Evolutionary conservation across 2,113 vertebrate species (phyloP).

Genomic region (Lepisosteus oculatus): DNA sequence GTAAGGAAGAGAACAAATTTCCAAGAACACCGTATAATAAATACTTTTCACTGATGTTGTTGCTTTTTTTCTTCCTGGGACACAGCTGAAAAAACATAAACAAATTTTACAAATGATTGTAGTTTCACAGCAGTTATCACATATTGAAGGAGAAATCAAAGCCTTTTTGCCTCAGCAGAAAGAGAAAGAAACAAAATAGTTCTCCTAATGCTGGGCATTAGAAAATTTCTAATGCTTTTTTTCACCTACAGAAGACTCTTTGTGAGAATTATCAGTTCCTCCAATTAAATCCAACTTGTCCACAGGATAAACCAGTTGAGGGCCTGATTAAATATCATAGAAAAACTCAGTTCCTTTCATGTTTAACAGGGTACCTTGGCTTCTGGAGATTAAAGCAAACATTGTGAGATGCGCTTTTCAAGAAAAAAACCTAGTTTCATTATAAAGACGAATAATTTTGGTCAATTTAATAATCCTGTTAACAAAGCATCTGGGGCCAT

Average conservation of each 20-base stretch:
- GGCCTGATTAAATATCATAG: constrained; percentile 10
- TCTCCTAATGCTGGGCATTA: not conserved
- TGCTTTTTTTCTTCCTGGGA: too few relatives aligned
- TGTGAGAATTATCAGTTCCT: not conserved
- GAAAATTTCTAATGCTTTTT: not conserved
- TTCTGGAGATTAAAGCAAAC: constrained; percentile 1
- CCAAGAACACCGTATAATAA: too few relatives aligned
- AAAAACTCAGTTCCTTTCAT: not conserved
- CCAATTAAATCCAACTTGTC: not conserved
- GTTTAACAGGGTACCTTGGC: not conserved
- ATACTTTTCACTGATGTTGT: too few relatives aligned
- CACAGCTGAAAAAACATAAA: too few relatives aligned
- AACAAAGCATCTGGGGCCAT: not conserved
- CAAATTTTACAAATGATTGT: too few relatives aligned
- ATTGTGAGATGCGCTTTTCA: not conserved
- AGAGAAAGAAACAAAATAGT: too few relatives aligned
- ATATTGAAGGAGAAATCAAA: not conserved
- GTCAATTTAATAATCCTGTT: constrained; percentile 6
- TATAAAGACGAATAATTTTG: not conserved
- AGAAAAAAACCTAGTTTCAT: constrained; percentile 4
- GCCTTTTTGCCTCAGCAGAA: not conserved
- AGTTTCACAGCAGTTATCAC: too few relatives aligned
- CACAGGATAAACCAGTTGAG: not conserved
- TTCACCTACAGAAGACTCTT: not conserved
- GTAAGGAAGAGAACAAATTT: too few relatives aligned